Percentiles rank a stretch among this genome's conserved stretches.
phyloP scores from a whole-genome alignment of 2,113 vertebrate genomes.

The Propithecus coquereli region DNA sequence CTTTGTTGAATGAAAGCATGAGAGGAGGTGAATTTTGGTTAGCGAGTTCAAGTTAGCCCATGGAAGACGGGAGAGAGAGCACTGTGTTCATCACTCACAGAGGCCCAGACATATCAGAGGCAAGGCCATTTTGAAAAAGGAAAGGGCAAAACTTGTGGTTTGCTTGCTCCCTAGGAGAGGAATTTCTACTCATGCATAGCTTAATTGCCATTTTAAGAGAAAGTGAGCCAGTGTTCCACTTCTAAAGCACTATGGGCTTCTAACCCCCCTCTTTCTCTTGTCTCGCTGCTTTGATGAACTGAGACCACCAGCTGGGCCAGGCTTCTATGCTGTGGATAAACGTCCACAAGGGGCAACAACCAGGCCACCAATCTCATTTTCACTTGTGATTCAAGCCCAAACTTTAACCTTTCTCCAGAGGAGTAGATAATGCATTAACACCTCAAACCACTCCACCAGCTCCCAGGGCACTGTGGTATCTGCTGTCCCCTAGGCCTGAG shows the following conservation, averaged over 20 bases:
- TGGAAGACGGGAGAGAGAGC: neutral
- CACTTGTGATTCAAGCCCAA: conserved; percentile 44
- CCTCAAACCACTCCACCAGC: neutral
- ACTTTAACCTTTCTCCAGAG: conserved; percentile 59
- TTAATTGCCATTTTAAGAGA: conserved; percentile 31
- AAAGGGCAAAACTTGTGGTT: neutral
- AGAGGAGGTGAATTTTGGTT: neutral
- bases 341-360: neutral
- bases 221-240: neutral
- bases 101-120: neutral
- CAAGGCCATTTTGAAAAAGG: neutral
- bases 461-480: neutral
- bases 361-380: conserved; percentile 61
- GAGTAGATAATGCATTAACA: conserved; percentile 62
- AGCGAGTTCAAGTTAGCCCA: neutral
- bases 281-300: conserved; percentile 55
- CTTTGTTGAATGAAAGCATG: neutral
- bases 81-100: too few species aligned
- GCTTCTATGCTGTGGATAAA: conserved; percentile 1
- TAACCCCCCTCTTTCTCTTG: neutral
- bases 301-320: neutral
- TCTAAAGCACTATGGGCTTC: neutral
- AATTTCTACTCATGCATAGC: neutral
- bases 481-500: neutral
- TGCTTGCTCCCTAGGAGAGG: neutral